Percentiles rank a stretch among this genome's conserved stretches.
Evolutionary conservation across 2,113 vertebrate species (phyloP).

Genomic region (Connochaetes taurinus): DNA sequence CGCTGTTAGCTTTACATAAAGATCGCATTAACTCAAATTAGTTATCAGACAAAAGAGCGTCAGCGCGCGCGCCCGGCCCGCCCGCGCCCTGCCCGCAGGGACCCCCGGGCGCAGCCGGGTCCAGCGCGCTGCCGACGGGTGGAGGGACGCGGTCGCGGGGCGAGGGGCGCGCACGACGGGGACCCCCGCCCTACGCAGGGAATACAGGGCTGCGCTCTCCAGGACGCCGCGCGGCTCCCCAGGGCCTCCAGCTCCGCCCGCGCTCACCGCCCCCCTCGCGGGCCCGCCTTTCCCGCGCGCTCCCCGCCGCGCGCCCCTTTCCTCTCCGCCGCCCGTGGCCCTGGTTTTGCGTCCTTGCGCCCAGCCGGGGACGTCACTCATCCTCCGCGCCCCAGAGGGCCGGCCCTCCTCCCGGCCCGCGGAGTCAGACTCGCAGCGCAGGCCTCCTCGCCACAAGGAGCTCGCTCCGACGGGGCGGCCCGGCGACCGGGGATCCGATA

Average conservation of each 20-base stretch:
- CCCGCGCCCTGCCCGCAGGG: constrained; percentile 56
- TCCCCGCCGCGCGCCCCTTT: not conserved
- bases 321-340: not conserved
- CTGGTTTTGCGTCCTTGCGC: constrained; percentile 73
- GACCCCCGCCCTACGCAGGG: not conserved
- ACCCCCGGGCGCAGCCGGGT: not conserved
- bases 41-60: constrained; percentile 88
- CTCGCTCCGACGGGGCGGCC: not conserved
- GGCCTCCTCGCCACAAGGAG: not conserved
- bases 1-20: constrained; percentile 90
- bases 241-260: not conserved
- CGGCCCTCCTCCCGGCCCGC: not conserved
- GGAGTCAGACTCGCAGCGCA: not conserved
- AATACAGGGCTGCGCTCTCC: rapidly evolving
- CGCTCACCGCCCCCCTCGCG: rapidly evolving
- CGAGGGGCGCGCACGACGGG: not conserved
- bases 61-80: constrained; percentile 75
- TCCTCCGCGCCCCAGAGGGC: not conserved
- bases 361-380: constrained; percentile 50
- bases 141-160: not conserved
- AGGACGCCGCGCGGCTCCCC: not conserved
- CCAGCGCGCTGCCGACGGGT: not conserved
- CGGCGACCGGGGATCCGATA: not conserved
- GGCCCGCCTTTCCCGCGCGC: not conserved
- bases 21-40: constrained; percentile 91